phyloP scores from a whole-genome alignment of 2,113 vertebrate species.

The Alosa alosa region DNA sequence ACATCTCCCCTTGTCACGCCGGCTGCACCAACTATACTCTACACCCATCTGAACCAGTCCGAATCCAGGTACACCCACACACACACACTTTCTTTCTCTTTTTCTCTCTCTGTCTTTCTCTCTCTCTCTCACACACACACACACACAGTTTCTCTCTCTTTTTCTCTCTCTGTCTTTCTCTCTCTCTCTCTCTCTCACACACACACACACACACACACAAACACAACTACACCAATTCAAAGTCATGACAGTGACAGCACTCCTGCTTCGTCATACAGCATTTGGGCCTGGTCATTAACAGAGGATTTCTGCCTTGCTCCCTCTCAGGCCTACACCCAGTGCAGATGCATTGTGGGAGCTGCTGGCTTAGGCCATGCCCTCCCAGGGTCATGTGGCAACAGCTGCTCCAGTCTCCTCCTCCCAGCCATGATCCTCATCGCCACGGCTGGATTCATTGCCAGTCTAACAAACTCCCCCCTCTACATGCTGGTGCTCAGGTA shows the following conservation, averaged over 20 bases:
- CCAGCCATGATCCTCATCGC: not conserved
- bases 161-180: no score
- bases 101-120: not conserved
- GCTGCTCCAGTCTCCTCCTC: not conserved
- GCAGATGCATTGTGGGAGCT: constrained; percentile 59
- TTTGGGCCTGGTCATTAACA: no score
- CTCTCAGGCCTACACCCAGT: constrained; percentile 70
- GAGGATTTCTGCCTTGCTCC: not conserved
- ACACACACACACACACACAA: not conserved
- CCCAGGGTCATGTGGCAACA: constrained; percentile 26
- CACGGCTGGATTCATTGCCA: not conserved
- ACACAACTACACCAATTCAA: not conserved
- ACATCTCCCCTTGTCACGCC: constrained; percentile 76
- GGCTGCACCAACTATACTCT: constrained; percentile 64
- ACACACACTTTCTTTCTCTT: not conserved
- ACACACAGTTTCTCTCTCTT: no score
- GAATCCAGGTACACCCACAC: not conserved
- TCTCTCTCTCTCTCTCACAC: not conserved
- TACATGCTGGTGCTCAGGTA: not conserved
- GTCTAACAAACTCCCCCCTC: not conserved
- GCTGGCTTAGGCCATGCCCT: constrained; percentile 51
- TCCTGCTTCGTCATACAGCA: not conserved
- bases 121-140: not conserved
- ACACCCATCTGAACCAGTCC: not conserved
- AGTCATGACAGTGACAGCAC: no score